Percentiles rank a stretch among this genome's conserved stretches.
Evolutionary conservation across 2,888 invertebrate species (phyloP).

Genomic region (Drosophila rubida): DNA sequence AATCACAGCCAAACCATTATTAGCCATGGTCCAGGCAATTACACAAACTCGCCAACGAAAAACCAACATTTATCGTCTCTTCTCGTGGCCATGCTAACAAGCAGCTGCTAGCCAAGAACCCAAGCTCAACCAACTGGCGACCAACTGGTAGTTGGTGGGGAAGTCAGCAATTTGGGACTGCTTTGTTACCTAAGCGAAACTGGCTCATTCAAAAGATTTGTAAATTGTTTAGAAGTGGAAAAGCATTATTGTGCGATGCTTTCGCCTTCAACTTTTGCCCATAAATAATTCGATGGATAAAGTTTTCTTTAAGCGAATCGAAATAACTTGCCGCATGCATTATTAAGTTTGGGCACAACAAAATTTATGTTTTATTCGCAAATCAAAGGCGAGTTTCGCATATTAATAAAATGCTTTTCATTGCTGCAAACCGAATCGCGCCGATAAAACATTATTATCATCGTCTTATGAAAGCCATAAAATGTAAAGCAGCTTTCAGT

Average conservation of each 20-base stretch:
- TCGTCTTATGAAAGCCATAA: conserved; percentile 53
- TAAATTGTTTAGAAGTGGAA: conserved; percentile 25
- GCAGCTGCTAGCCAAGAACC: conserved; percentile 50
- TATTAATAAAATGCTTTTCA: conserved; percentile 48
- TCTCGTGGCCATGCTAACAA: conserved; percentile 68
- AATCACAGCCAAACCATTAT: conserved; percentile 57
- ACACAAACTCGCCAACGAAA: conserved; percentile 41
- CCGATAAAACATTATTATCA: conserved; percentile 55
- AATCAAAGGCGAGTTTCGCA: conserved; percentile 26
- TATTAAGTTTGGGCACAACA: conserved; percentile 61
- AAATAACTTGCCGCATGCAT: conserved; percentile 30
- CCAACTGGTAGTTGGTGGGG: conserved; percentile 14
- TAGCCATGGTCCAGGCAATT: conserved; percentile 35
- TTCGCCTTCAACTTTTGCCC: conserved; percentile 26
- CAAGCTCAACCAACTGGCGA: conserved; percentile 31
- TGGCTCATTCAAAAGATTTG: conserved; percentile 19
- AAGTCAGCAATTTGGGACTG: conserved; percentile 58
- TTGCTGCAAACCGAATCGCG: conserved; percentile 24
- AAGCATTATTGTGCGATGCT: conserved; percentile 7
- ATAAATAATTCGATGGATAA: conserved; percentile 48
- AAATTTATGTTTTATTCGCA: conserved; percentile 38
- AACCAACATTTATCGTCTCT: conserved; percentile 48
- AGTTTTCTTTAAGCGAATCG: conserved; percentile 17
- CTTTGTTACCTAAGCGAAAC: conserved; percentile 23
- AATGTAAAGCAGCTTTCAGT: conserved; percentile 44